Percentiles rank a stretch among this genome's conserved stretches.
Evolutionary conservation across 2,113 vertebrate genomes (phyloP).

Genomic region (Cacatua alba): DNA sequence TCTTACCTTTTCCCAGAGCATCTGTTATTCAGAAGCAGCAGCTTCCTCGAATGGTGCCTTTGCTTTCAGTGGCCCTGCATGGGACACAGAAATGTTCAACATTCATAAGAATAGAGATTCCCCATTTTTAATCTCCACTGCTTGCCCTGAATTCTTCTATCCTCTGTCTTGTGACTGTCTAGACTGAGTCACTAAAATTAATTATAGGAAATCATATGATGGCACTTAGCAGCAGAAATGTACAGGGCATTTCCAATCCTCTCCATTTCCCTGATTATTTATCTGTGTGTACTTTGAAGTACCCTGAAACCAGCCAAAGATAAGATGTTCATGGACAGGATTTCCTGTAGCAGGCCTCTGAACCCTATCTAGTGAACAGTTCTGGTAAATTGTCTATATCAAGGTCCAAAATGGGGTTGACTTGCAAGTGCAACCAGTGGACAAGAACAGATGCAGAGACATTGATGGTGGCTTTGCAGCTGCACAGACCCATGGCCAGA

Average conservation of each 20-base stretch:
- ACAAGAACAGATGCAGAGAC: not conserved
- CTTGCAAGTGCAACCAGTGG: not conserved
- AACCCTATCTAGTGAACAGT: not conserved
- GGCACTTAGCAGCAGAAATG: not conserved
- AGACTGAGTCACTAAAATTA: not conserved
- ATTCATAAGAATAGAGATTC: not conserved
- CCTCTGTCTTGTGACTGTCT: not conserved
- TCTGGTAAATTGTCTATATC: accelerated
- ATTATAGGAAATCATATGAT: not conserved
- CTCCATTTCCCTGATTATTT: not conserved
- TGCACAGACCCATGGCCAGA: not conserved
- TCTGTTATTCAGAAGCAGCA: not conserved
- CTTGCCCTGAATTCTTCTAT: not conserved
- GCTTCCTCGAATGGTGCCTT: not conserved
- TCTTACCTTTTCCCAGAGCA: not conserved
- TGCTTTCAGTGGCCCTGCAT: not conserved
- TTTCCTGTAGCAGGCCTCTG: not conserved
- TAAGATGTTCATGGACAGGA: not conserved
- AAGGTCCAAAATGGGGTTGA: not conserved
- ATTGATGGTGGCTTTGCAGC: not conserved
- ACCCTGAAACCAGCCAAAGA: not conserved
- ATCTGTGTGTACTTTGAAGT: not conserved
- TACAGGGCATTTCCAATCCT: not conserved
- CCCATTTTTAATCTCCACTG: not conserved
- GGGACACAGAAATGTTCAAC: not conserved